Evolutionary conservation across 2,113 vertebrate genomes (phyloP).

Genomic region (Psittacula cyanocephala): DNA sequence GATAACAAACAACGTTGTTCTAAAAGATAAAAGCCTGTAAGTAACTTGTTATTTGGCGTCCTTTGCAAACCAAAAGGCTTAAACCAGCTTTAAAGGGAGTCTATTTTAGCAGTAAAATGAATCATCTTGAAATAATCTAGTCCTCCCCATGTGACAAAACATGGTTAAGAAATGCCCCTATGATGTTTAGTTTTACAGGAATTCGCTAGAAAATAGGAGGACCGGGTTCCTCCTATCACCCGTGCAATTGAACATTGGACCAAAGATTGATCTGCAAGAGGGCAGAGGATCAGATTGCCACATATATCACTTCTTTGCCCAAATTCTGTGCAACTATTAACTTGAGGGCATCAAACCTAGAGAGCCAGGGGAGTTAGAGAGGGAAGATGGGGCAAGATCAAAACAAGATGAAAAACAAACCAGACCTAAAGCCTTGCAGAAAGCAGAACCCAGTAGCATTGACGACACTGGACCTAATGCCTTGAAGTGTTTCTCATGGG

Average conservation of each 20-base stretch:
- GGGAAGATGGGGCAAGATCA: background rate
- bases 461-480: background rate
- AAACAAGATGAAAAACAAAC: background rate
- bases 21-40: background rate
- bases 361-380: background rate
- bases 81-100: background rate
- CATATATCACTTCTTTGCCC: background rate
- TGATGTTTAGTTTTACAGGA: background rate
- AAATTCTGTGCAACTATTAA: background rate
- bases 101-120: background rate
- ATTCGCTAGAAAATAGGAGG: background rate
- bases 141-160: background rate
- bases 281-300: background rate
- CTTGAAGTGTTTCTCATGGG: conserved; percentile 9
- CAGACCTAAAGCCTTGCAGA: background rate
- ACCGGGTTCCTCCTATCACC: background rate
- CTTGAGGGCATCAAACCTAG: background rate
- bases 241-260: background rate
- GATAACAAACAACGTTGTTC: background rate
- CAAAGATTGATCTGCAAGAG: background rate
- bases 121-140: background rate
- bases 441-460: background rate
- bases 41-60: background rate
- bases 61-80: background rate
- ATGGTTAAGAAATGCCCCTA: background rate